A percentile compares a stretch with the other conserved stretches of the same genome.
phyloP scores from a whole-genome alignment of 2,113 vertebrate genomes.

The Oceanodroma tethys region DNA sequence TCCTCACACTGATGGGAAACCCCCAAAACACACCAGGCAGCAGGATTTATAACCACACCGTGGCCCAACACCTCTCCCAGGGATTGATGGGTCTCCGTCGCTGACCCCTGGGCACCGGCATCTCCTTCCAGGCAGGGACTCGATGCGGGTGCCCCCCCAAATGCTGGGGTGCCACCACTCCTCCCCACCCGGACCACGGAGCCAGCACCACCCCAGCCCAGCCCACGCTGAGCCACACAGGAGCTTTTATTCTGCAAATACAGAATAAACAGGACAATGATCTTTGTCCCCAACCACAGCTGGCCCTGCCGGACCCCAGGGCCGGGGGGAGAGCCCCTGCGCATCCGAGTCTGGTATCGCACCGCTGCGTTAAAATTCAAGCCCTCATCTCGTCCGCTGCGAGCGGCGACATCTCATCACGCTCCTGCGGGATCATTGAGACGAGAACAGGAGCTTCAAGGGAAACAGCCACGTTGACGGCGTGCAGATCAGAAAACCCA shows the following conservation, averaged over 20 bases:
- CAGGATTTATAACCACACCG: background rate
- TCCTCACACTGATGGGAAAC: accelerated
- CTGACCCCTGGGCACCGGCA: background rate
- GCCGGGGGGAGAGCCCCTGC: background rate
- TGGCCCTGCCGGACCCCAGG: background rate
- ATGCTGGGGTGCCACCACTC: background rate
- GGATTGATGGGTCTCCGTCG: accelerated
- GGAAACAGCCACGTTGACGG: background rate
- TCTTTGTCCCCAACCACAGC: background rate
- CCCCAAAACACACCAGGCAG: accelerated
- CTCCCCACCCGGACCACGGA: accelerated
- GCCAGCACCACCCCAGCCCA: background rate
- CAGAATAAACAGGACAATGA: accelerated
- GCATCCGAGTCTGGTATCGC: accelerated
- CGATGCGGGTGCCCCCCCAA: background rate
- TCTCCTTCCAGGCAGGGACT: background rate
- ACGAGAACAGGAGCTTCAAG: background rate
- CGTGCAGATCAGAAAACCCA: accelerated
- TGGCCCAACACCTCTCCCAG: background rate
- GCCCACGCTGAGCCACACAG: accelerated
- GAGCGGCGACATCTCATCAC: accelerated
- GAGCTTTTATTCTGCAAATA: background rate
- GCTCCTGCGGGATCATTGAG: accelerated
- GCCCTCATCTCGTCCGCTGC: accelerated
- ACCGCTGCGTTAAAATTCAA: background rate